Conservation (phyloP, 1,140 invertebrate species). For the Ylistrum balloti region DNA sequence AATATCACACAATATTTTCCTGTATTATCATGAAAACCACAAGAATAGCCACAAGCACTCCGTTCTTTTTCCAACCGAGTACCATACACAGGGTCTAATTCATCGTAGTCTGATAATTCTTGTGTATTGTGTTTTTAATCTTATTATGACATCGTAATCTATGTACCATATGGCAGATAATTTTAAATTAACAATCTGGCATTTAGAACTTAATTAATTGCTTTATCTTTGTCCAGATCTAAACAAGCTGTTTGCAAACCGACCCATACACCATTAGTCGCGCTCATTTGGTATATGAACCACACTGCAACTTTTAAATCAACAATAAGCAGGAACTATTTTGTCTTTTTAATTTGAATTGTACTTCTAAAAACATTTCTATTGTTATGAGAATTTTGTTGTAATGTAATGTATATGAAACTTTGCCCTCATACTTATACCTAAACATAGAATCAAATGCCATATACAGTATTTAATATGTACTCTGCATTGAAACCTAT, state of each 20-base stretch:
- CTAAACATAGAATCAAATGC: too few species aligned
- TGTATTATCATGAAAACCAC: not conserved
- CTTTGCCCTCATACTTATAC: too few species aligned
- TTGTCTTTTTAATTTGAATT: not conserved
- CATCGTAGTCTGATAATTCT: not conserved
- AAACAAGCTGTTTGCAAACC: constrained; percentile 5
- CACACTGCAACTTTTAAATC: not conserved
- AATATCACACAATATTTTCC: too few species aligned
- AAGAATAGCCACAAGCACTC: not conserved
- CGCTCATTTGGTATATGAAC: not conserved
- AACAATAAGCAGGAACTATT: not conserved
- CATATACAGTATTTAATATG: too few species aligned
- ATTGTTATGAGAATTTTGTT: too few species aligned
- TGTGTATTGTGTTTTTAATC: constrained; percentile 20
- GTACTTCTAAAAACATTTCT: not conserved
- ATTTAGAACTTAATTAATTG: constrained; percentile 34
- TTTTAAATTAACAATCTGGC: constrained; percentile 35
- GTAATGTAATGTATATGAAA: too few species aligned
- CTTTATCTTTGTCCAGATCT: constrained; percentile 27
- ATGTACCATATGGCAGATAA: constrained; percentile 18
- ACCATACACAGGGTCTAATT: not conserved
- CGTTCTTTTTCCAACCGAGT: not conserved
- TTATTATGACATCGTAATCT: not conserved
- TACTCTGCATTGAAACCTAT: too few species aligned
- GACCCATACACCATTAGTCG: not conserved